Evolutionary conservation across 2,113 vertebrate species (phyloP), one percentile per base, ranked within the genome.

Genomic region (Otis tarda): DNA sequence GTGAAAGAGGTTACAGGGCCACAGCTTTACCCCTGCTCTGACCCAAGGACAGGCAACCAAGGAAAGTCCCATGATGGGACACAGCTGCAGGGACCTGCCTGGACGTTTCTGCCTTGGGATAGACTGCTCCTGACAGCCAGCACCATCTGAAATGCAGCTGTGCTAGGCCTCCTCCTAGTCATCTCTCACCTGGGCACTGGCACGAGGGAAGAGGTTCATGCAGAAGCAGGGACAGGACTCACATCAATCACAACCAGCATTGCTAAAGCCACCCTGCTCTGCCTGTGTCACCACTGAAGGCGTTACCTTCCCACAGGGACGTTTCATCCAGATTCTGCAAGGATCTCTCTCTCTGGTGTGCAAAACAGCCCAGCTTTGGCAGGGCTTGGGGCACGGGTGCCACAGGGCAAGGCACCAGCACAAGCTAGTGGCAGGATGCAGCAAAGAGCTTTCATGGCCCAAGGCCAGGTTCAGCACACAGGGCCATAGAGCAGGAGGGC

Each of bases 121-220:
- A 1, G 43, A 50, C 87, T 39, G 61, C 10, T 90, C 18, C 56
- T 41, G 57, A 18, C 19, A 75, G 57, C 41, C 53, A 78, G 50
- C 31, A 28, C 19, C 15, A 3, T 7, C 59, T 11, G 69, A 69
- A 59, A 28, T 0, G 0, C 28, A n/a, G 30, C 35, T 3, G 0
- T 23, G 20, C 17, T 31, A 2, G 6, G 19, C 9, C 11, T 9
- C 22, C 33, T 78, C 50, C 21, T 49, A 21, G 4, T 22, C 33
- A 50, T 37, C 37, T 60, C 20, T 15, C 37, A 45, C 61, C 63
- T 63, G 24, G 25, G 18, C 6, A 4, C 43, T 15, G 43, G 35
- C 39, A 35, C 7, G 23, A 28, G 25, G 43, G 43, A 63, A 37
- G 45, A 27, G 49, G 18, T 28, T 57, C 1, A 0, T 18, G 37